These are phyloP conservation scores for Pseudorhombus dupliciocellatus DNA, from an alignment of 2,113 vertebrate genomes.

Conservation along the genomic window DNA sequence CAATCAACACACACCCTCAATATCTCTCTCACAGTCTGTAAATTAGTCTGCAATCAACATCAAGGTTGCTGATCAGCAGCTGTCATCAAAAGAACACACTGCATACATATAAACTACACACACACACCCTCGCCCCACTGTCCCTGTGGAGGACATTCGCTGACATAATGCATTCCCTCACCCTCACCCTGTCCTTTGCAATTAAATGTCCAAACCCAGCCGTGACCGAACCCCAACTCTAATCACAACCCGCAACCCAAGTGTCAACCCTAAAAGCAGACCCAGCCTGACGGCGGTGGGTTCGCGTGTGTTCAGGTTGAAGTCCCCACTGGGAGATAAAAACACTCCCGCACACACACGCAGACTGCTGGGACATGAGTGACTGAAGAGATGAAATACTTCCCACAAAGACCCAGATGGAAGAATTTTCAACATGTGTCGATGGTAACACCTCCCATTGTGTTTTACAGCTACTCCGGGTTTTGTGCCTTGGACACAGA, in stretches of 20 bases:
- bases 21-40: constrained; percentile 31
- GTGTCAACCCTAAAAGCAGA: not conserved
- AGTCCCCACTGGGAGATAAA: not conserved
- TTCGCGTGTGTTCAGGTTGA: not conserved
- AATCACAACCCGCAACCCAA: not conserved
- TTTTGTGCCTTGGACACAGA: constrained; percentile 44
- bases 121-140: not conserved
- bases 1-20: constrained; percentile 45
- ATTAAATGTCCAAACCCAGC: not conserved
- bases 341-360: constrained; percentile 1
- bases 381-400: constrained; percentile 9
- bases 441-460: constrained; percentile 24
- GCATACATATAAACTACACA: constrained; percentile 9
- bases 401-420: constrained; percentile 1
- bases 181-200: not conserved
- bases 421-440: constrained; percentile 30
- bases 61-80: constrained; percentile 62
- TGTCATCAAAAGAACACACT: constrained; percentile 55
- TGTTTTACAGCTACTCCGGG: constrained; percentile 42
- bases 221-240: not conserved
- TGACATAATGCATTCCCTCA: not conserved
- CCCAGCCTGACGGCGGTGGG: not conserved
- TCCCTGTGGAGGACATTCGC: not conserved
- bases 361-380: not conserved
- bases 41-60: constrained; percentile 54